Evolutionary conservation across 1,140 invertebrate species (phyloP).

Genomic region (Eriocheir sinensis): DNA sequence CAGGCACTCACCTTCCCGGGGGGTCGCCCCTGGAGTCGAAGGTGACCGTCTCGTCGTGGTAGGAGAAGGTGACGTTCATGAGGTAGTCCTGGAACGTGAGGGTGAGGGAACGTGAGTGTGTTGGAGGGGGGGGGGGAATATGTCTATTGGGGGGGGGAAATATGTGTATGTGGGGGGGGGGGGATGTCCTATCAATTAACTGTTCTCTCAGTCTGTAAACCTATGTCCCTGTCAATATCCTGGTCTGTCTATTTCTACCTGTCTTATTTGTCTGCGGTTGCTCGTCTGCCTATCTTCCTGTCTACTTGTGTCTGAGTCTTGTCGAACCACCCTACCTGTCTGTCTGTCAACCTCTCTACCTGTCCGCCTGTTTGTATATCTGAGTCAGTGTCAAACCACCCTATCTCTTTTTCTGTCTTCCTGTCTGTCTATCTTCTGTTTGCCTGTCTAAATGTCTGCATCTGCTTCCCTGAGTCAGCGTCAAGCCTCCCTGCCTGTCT

Average conservation of each 20-base stretch:
- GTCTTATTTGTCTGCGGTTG: too few relatives aligned
- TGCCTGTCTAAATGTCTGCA: not conserved
- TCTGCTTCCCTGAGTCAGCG: too few relatives aligned
- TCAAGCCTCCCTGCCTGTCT: too few relatives aligned
- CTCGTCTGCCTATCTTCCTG: too few relatives aligned
- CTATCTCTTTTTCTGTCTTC: not conserved
- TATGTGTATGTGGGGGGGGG: too few relatives aligned
- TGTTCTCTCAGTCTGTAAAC: too few relatives aligned
- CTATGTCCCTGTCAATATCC: too few relatives aligned
- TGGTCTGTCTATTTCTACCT: too few relatives aligned
- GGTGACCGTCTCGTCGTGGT: constrained; percentile 87
- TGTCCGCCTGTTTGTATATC: constrained; percentile 8
- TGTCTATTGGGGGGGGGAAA: too few relatives aligned
- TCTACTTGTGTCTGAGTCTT: not conserved
- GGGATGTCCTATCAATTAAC: too few relatives aligned
- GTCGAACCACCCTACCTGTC: not conserved
- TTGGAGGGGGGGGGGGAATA: too few relatives aligned
- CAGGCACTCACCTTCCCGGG: constrained; percentile 87
- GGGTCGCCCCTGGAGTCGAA: constrained; percentile 93
- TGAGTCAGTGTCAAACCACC: not conserved
- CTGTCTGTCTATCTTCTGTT: not conserved
- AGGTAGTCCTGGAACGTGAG: constrained; percentile 85
- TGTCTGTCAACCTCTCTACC: not conserved
- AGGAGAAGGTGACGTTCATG: constrained; percentile 89
- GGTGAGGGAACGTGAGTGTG: constrained; percentile 28